These are phyloP conservation scores for Drosophila tanythrix DNA, from an alignment of 2,888 invertebrate species.

Conservation along the genomic window DNA sequence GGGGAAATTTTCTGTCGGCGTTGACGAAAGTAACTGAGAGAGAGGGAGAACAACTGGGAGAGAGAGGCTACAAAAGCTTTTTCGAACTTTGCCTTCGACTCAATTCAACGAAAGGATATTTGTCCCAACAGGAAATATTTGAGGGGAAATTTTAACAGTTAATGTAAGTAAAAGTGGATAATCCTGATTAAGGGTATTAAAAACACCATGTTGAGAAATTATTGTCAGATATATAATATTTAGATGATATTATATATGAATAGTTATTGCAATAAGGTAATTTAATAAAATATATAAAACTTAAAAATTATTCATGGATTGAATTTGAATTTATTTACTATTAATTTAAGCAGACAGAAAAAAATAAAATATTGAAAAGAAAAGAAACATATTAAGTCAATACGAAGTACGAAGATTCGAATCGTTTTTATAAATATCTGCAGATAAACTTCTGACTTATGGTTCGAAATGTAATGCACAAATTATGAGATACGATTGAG, in stretches of 20 bases:
- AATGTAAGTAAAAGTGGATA: background rate
- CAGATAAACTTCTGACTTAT: background rate
- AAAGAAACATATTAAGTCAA: background rate
- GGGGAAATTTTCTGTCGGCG: conserved; percentile 19
- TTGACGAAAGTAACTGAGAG: conserved; percentile 3
- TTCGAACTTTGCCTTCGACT: conserved; percentile 43
- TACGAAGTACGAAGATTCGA: background rate
- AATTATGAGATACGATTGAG: background rate
- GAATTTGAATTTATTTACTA: background rate
- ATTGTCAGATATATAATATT: background rate
- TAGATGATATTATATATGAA: background rate
- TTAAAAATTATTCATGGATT: background rate
- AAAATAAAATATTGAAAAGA: background rate
- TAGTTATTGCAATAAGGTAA: background rate
- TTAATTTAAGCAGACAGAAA: background rate
- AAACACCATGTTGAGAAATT: background rate
- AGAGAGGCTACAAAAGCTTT: conserved; percentile 42
- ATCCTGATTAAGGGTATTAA: background rate
- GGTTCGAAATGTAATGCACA: background rate
- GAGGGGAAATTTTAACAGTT: conserved; percentile 39
- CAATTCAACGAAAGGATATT: conserved; percentile 16
- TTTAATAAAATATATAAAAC: background rate
- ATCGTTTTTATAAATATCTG: background rate
- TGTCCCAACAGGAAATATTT: conserved; percentile 39
- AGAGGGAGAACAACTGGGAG: conserved; percentile 11